phyloP scores from a whole-genome alignment of 2,113 vertebrate genomes.

The Pseudorasbora parva region DNA sequence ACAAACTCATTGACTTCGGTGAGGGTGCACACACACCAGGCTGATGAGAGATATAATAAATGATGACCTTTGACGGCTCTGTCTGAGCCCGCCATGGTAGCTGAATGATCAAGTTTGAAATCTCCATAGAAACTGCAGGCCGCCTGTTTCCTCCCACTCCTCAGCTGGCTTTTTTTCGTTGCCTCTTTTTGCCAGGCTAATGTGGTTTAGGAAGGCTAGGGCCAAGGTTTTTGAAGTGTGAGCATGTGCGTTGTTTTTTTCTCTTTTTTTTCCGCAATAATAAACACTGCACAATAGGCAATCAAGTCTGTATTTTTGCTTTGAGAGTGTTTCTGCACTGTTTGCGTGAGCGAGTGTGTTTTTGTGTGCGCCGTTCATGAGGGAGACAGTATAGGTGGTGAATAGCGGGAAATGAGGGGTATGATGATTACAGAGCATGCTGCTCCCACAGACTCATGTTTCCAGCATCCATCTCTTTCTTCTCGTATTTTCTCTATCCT shows the following conservation, averaged over 20 bases:
- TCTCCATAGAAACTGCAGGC: constrained; percentile 52
- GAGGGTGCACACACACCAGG: neutral
- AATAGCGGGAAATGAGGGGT: constrained; percentile 60
- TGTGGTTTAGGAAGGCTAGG: constrained; percentile 23
- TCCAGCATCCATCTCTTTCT: constrained; percentile 37
- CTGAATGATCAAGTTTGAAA: constrained; percentile 44
- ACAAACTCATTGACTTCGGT: constrained; percentile 11
- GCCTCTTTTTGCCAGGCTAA: constrained; percentile 15
- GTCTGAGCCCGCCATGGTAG: constrained; percentile 43
- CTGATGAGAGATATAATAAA: constrained; percentile 59
- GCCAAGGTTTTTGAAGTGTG: neutral
- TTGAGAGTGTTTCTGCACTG: constrained; percentile 19
- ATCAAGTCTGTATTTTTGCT: constrained; percentile 34
- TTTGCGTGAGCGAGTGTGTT: neutral
- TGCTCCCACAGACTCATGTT: constrained; percentile 41
- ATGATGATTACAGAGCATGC: constrained; percentile 48
- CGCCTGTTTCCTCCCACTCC: constrained; percentile 24
- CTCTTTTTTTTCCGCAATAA: neutral
- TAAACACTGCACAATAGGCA: constrained; percentile 29
- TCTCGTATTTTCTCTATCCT: constrained; percentile 51
- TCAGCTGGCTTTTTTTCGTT: constrained; percentile 6
- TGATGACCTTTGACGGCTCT: constrained; percentile 50
- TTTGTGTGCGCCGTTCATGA: neutral
- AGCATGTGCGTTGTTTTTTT: constrained; percentile 3
- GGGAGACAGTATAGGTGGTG: constrained; percentile 23